Evolutionary conservation across 2,113 vertebrate genomes (phyloP).

Genomic region (Cinclus mexicanus): DNA sequence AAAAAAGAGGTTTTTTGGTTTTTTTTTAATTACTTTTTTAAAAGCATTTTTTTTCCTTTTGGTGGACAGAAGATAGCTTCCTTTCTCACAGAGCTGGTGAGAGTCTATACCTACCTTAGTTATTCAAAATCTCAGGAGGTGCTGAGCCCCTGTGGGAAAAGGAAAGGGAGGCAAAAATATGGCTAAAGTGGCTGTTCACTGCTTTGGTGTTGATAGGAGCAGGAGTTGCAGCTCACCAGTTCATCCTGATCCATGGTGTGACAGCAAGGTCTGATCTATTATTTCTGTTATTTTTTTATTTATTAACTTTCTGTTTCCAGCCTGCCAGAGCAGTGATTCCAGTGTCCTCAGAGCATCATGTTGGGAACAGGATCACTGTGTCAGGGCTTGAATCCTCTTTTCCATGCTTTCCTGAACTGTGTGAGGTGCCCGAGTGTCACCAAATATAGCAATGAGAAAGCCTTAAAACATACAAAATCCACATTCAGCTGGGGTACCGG

Average conservation of each 20-base stretch:
- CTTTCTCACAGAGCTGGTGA: not conserved
- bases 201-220: not conserved
- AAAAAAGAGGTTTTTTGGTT: not conserved
- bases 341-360: accelerated
- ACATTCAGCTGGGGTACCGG: not conserved
- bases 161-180: not conserved
- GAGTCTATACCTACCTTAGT: not conserved
- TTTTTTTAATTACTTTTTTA: not conserved
- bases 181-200: not conserved
- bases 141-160: not conserved
- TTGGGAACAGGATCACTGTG: not conserved
- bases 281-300: not conserved
- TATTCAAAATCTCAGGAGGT: not conserved
- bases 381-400: not conserved
- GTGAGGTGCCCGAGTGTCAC: not conserved
- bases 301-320: not conserved
- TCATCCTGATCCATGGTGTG: not conserved
- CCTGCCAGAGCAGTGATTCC: accelerated
- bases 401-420: accelerated
- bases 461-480: not conserved
- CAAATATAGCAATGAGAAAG: not conserved
- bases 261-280: not conserved
- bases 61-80: not conserved
- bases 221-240: not conserved
- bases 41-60: not conserved